Percentiles rank a stretch among this genome's conserved stretches.
Conservation (phyloP, 1,140 invertebrate genomes). For the Adoxophyes honmai region DNA sequence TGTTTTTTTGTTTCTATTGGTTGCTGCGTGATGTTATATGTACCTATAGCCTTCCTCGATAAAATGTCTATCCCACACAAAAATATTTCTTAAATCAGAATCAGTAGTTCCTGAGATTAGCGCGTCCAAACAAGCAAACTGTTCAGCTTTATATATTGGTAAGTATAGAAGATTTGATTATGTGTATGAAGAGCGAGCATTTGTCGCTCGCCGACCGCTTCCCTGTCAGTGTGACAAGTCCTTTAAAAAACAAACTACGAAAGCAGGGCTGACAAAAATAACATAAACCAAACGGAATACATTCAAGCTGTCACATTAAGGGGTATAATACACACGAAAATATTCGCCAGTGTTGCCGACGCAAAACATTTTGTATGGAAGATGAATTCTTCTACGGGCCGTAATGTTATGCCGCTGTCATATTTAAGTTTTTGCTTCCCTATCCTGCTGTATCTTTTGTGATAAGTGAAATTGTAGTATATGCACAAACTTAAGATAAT, state of each 20-base stretch:
- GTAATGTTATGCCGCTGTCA: constrained; percentile 18
- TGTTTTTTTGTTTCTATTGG: too few species aligned
- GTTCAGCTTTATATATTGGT: too few species aligned
- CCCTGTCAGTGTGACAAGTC: too few species aligned
- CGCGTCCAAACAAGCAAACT: too few species aligned
- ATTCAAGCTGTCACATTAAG: constrained; percentile 60
- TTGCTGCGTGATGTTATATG: too few species aligned
- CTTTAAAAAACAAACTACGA: background rate
- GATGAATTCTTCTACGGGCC: constrained; percentile 34
- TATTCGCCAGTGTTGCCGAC: constrained; percentile 34
- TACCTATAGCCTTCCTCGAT: too few species aligned
- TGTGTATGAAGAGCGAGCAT: too few species aligned
- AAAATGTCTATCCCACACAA: too few species aligned
- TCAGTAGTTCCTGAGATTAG: too few species aligned
- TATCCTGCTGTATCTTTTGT: constrained; percentile 36
- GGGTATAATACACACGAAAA: constrained; percentile 42
- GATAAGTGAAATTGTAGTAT: constrained; percentile 14
- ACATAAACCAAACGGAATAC: constrained; percentile 40
- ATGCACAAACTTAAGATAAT: background rate
- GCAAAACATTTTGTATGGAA: constrained; percentile 35
- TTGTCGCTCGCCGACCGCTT: too few species aligned
- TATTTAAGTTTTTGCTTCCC: constrained; percentile 15
- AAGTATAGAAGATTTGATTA: too few species aligned
- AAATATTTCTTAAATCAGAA: too few species aligned
- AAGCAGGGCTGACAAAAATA: constrained; percentile 5